These are phyloP conservation scores for Acrocera orbiculus DNA, from an alignment of 2,888 invertebrate species.

Conservation along the genomic window DNA sequence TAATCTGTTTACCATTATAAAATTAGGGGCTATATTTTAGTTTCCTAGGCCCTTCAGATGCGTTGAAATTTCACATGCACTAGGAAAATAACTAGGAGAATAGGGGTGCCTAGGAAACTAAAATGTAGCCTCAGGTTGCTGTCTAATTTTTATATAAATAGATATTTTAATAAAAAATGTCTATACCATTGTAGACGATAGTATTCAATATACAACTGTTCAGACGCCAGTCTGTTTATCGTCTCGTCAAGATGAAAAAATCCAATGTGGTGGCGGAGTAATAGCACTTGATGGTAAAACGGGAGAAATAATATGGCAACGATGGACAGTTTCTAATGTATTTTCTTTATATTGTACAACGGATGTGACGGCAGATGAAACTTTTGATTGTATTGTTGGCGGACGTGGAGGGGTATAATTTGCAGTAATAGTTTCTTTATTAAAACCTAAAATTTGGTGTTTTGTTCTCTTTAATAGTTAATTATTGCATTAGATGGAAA, in stretches of 20 bases:
- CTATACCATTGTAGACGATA: slow-evolving; percentile 25
- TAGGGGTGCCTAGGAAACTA: no score
- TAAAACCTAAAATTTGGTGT: background rate
- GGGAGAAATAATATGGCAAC: slow-evolving; percentile 55
- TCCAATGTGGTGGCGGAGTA: slow-evolving; percentile 56
- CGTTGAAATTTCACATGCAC: no score
- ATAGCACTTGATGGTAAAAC: slow-evolving; percentile 54
- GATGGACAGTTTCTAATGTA: slow-evolving; percentile 53
- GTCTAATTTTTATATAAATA: no score
- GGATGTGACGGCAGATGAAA: slow-evolving; percentile 50
- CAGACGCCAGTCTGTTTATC: slow-evolving; percentile 37
- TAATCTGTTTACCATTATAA: no score
- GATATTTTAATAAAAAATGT: no score
- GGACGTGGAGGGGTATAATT: slow-evolving; percentile 49
- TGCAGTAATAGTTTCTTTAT: background rate
- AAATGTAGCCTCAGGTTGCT: no score
- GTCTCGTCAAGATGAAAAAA: slow-evolving; percentile 48
- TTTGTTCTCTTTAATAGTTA: slow-evolving; percentile 28
- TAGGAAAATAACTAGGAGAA: no score
- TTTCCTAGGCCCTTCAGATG: no score
- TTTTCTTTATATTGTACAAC: slow-evolving; percentile 53
- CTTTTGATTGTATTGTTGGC: slow-evolving; percentile 53
- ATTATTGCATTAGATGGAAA: slow-evolving; percentile 46
- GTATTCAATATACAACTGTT: slow-evolving; percentile 36
- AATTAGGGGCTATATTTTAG: no score